These are phyloP conservation scores for Leptestheria dahalacensis DNA, from an alignment of 1,140 invertebrate genomes.

Conservation along the genomic window DNA sequence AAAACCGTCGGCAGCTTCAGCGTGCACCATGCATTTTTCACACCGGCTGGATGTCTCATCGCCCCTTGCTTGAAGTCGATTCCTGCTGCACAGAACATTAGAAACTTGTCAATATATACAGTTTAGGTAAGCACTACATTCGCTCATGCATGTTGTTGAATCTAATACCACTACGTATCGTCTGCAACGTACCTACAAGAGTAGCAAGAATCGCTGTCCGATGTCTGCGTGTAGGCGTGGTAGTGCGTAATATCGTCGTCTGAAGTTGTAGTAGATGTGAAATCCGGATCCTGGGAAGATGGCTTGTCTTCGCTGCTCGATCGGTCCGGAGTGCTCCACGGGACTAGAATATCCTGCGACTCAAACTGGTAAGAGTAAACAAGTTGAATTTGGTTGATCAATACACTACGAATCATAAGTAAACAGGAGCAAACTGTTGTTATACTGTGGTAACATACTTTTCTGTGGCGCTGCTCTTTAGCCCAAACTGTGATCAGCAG, in stretches of 20 bases:
- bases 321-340: slow-evolving; percentile 63
- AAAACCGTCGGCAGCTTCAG: not conserved
- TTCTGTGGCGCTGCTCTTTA: slow-evolving; percentile 81
- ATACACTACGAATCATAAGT: not conserved
- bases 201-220: slow-evolving; percentile 40
- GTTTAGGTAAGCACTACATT: too few relatives aligned
- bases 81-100: too few relatives aligned
- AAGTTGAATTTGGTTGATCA: not conserved
- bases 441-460: slow-evolving; percentile 31
- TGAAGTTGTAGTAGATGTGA: slow-evolving; percentile 37
- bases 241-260: slow-evolving; percentile 45
- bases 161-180: too few relatives aligned
- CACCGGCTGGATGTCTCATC: too few relatives aligned
- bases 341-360: slow-evolving; percentile 86
- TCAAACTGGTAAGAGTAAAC: slow-evolving; percentile 43
- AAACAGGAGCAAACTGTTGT: not conserved
- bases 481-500: slow-evolving; percentile 94
- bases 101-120: too few relatives aligned
- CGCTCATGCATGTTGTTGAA: too few relatives aligned
- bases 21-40: not conserved
- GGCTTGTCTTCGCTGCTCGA: slow-evolving; percentile 39
- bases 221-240: slow-evolving; percentile 46
- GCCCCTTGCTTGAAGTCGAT: not conserved
- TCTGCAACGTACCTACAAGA: slow-evolving; percentile 24
- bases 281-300: slow-evolving; percentile 44